Evolutionary conservation across 2,797 vertebrate genomes (phyloP).

Genomic region (Sitta carolinensis): DNA sequence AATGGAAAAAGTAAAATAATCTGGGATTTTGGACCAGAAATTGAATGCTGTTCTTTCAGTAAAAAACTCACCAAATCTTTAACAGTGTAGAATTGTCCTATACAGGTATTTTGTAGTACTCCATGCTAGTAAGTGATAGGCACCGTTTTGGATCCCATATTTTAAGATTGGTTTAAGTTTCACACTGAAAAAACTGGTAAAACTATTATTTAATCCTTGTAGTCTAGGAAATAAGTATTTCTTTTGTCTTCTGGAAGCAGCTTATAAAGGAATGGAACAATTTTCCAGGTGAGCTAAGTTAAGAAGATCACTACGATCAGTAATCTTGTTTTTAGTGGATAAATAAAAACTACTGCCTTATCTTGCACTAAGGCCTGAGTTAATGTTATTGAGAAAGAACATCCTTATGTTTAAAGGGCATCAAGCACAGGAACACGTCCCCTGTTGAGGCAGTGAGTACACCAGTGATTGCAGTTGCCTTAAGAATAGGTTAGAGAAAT

Average conservation of each 20-base stretch:
- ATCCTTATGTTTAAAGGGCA: background rate
- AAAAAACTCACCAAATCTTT: background rate
- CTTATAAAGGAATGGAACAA: background rate
- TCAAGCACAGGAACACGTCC: fast-evolving
- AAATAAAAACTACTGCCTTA: background rate
- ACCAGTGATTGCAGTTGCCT: background rate
- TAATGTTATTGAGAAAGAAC: background rate
- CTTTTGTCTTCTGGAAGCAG: slow-evolving; percentile 6
- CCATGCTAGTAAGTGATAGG: background rate
- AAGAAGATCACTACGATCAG: background rate
- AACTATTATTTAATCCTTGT: background rate
- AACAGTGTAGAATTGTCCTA: background rate
- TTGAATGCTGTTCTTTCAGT: background rate
- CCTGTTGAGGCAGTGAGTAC: background rate
- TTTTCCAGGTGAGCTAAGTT: background rate
- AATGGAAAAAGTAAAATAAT: background rate
- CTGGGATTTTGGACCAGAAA: background rate
- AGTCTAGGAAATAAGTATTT: background rate
- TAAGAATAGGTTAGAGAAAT: background rate
- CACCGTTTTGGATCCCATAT: background rate
- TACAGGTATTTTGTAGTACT: background rate
- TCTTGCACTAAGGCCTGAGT: background rate
- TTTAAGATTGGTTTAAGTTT: background rate
- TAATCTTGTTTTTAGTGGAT: background rate
- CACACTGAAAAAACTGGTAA: background rate